These are phyloP conservation scores for Melanotaenia pygmaea DNA, from an alignment of 2,797 vertebrate species.

Conservation along the genomic window DNA sequence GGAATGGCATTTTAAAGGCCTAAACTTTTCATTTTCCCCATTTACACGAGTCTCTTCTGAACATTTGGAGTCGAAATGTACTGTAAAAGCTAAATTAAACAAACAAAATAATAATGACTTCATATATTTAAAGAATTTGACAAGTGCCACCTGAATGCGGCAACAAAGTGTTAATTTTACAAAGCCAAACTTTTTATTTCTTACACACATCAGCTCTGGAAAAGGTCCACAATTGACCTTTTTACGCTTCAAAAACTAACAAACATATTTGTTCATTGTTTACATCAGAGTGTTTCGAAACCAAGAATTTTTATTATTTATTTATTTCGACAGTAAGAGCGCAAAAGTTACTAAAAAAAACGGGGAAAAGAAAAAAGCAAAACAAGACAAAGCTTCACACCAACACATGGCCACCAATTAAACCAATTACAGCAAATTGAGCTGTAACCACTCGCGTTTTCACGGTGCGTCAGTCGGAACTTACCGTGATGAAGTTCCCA, in stretches of 20 bases:
- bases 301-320: not conserved
- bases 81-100: not conserved
- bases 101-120: not conserved
- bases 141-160: not conserved
- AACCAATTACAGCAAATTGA: slow-evolving; percentile 45
- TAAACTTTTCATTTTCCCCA: not conserved
- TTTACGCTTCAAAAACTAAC: not conserved
- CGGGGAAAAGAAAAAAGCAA: not conserved
- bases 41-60: not conserved
- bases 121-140: not conserved
- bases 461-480: slow-evolving; percentile 17
- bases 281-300: not conserved
- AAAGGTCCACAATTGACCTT: not conserved
- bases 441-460: slow-evolving; percentile 20
- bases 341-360: slow-evolving; percentile 34
- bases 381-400: not conserved
- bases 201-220: not conserved
- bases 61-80: not conserved
- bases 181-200: not conserved
- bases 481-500: slow-evolving; percentile 55
- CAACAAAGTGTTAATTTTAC: not conserved
- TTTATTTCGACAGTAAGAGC: not conserved
- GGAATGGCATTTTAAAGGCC: not conserved
- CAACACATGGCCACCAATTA: slow-evolving; percentile 44
- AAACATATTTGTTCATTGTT: not conserved